Base-by-base conservation (phyloP, 1,140 invertebrate genomes). In the Drosophila lowei region DNA sequence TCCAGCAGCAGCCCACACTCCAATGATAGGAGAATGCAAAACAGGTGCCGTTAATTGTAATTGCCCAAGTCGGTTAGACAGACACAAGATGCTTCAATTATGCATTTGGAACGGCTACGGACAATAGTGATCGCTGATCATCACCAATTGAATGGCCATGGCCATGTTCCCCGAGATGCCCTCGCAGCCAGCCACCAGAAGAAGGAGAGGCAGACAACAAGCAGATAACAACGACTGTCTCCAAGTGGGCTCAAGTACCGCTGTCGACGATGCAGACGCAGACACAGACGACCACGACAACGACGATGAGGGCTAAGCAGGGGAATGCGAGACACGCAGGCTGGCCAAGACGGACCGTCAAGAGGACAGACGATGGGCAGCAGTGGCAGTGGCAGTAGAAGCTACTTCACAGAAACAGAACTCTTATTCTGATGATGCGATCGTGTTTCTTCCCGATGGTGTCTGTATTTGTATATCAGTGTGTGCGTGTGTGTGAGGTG, bases 241-340 rank as follows among this genome's bases (percentile, higher is more conserved):
- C 74, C 73, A 81, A 86, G 83, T 86, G 83, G 77, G 57, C 83
- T 86, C 77, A 88, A 88, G 81, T 86, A 64, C 61, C 67, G 52
- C 73, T 38, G 34, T 38, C 34, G 34, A 38, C 34, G 34, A 13
- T 38, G 34, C 28, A 11, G 15, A 52, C 34, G 30, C 23, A 15
- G 13, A 23, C n/a, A 6, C 28, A 46, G 38, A 30, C 23, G 25
- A 49, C 56, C 0, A 6, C 18, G 41, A 38, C 11, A 56, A 21
- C 28, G n/a, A 16, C 38, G 55, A 6, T 25, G 41, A 55, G 77
- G 70, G 11, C 38, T 30, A 70, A 65, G 55, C 50, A 57, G 63
- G 63, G 47, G 44, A 77, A 44, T 34, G 65, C 79, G 77, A 85
- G 80, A 86, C 80, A 85, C 79, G 80, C 80, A 86, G 80, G 80